Base-by-base conservation (phyloP, 1,140 invertebrate species). In the Lasaia peninsularis region DNA sequence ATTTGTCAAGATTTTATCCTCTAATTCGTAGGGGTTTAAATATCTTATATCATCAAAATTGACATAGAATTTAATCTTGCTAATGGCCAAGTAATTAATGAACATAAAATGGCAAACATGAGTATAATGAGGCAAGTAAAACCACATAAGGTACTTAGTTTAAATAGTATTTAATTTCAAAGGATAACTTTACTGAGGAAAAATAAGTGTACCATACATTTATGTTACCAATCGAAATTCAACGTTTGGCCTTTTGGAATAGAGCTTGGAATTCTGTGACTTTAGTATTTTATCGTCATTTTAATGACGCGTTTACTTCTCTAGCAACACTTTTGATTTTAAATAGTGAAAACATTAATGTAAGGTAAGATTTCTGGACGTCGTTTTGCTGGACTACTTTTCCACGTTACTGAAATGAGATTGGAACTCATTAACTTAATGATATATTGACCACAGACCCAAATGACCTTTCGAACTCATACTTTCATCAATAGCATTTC, bases 121-220 rank as follows among this genome's bases (percentile, higher is more conserved):
- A 44, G 40, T n/a, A 44, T 44, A 44, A 44, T 44, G 40, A 44
- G 18, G 40, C 40, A 44, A 44, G 40, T 21, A 44, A 44, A 44
- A 44, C 40, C 40, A 44, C 16, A 44, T 18, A 44, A 44, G 40
- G 40, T 44, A 44, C 40, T 44, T 20, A 44, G 40, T 44, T 44
- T 44, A 44, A 44, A 44, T 44, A 18, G 40, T 44, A 44, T 44
- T 44, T 44, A 44, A 44, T 44, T 44, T 44, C 40, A 44, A 44
- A 44, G 40, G 40, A 44, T 44, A 44, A 7, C 14, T 44, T 18
- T 11, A 20, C 40, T 18, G 11, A 11, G 18, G 18, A 44, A 44
- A 44, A 44, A 44, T 20, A 44, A 44, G 40, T 10, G 35, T 44
- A 44, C 37, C 40, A 44, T 44, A 44, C 40, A 18, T 44, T 44